Base-by-base conservation (phyloP, 2,797 vertebrate species). In the Dendrocincla fuliginosa region DNA sequence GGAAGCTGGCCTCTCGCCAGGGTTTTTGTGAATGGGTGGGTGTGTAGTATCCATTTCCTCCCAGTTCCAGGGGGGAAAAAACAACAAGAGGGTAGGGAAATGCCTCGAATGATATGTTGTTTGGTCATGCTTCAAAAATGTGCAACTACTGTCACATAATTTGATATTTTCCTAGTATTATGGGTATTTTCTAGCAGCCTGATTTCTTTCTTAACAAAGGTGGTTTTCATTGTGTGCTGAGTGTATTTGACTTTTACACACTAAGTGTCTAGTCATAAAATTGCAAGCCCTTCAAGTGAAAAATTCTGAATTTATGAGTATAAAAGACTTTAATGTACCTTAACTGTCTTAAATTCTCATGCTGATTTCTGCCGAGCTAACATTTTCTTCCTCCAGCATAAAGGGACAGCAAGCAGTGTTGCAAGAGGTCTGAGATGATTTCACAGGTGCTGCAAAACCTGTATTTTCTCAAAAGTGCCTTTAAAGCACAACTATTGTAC, bases 11-110 rank as follows among this genome's bases (percentile, higher is more conserved):
- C 80, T 65, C 37, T 37, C 0, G 69, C 93, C 96, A 97, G 81
- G 61, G 35, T 42, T 95, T 97, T 82, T 96, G 84, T 98, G 97
- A 98, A 97, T 98, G 97, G 90, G 85, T 81, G 94, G 86, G 92
- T 96, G 83, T 95, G 93, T 88, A 78, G 57, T n/a, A 52, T 89
- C 89, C 80, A 87, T 85, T 97, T 97, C 96, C 87, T 96, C 75
- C 7, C 53, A 88, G 94, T 96, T 97, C 91, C 95, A 71, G 47
- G 41, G 65, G 84, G 83, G 32, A 33, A 82, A 71, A 83, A 73
- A 65, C 83, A 93, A 84, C 50, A 85, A 30, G 55, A 90, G 84
- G 71, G 91, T 49, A 87, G 74, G 86, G 68, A 91, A 96, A 80
- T 23, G 65, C 86, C 88, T 64, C n/a, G 0, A 73, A 49, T 49